phyloP scores from a whole-genome alignment of 2,113 vertebrate genomes.

The Scalopus aquaticus region DNA sequence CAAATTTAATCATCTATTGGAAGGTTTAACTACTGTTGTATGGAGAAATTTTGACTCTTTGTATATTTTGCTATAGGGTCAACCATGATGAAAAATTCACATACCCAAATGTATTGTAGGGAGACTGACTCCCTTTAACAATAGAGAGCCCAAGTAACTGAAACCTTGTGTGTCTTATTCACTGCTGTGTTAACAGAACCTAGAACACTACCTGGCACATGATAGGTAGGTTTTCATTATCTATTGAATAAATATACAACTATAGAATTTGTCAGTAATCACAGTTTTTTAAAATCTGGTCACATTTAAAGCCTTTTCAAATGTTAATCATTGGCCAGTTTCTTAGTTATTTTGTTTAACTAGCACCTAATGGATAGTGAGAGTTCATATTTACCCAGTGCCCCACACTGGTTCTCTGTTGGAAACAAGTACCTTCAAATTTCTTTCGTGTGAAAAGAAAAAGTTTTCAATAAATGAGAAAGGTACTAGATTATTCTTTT shows the following conservation, averaged over 20 bases:
- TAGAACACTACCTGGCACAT: not conserved
- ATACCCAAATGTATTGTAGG: not conserved
- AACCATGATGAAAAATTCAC: not conserved
- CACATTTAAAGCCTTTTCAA: not conserved
- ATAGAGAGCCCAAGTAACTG: not conserved
- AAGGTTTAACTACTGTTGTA: not conserved
- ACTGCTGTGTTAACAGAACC: not conserved
- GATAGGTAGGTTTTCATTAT: not conserved
- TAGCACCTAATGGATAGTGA: not conserved
- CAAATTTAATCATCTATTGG: not conserved
- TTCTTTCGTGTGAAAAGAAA: not conserved
- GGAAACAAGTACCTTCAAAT: not conserved
- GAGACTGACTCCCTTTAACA: too few relatives aligned
- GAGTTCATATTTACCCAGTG: not conserved
- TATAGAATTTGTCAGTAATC: not conserved
- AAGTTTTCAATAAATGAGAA: constrained; percentile 36
- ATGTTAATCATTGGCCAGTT: not conserved
- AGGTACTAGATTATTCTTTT: not conserved
- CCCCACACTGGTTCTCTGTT: not conserved
- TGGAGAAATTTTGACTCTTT: not conserved
- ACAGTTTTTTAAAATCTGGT: not conserved
- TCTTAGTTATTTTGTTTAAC: constrained; percentile 38
- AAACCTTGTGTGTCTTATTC: not conserved
- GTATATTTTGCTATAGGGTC: not conserved
- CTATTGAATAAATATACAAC: not conserved